Evolutionary conservation across 2,113 vertebrate genomes (phyloP).

Genomic region (Muscicapa adusta): DNA sequence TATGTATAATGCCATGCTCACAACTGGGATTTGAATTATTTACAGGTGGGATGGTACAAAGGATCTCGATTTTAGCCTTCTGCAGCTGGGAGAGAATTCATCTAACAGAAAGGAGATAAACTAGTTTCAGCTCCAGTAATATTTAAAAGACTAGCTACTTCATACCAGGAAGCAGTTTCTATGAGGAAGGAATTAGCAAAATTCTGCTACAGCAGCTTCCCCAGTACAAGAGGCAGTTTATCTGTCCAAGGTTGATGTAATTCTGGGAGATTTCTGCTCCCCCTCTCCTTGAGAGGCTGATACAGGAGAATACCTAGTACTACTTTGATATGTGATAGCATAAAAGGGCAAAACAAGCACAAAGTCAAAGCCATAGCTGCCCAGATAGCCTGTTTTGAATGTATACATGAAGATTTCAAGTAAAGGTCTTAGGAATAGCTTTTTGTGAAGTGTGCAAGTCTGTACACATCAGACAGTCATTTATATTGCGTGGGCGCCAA

Average conservation of each 20-base stretch:
- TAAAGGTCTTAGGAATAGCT: neutral
- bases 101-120: neutral
- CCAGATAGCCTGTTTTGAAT: neutral
- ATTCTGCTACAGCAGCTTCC: neutral
- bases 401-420: neutral
- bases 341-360: neutral
- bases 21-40: neutral
- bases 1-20: neutral
- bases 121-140: neutral
- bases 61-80: neutral
- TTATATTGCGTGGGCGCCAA: neutral
- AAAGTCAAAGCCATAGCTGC: neutral
- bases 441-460: neutral
- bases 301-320: neutral
- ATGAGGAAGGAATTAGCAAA: neutral
- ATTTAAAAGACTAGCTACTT: neutral
- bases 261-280: neutral
- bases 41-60: neutral
- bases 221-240: neutral
- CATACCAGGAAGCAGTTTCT: neutral
- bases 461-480: neutral
- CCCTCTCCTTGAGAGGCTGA: neutral
- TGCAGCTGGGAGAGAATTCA: neutral
- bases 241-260: neutral
- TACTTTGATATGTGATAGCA: rapidly evolving